These are phyloP conservation scores for Channa maculata DNA, from an alignment of 2,113 vertebrate species.

Conservation along the genomic window DNA sequence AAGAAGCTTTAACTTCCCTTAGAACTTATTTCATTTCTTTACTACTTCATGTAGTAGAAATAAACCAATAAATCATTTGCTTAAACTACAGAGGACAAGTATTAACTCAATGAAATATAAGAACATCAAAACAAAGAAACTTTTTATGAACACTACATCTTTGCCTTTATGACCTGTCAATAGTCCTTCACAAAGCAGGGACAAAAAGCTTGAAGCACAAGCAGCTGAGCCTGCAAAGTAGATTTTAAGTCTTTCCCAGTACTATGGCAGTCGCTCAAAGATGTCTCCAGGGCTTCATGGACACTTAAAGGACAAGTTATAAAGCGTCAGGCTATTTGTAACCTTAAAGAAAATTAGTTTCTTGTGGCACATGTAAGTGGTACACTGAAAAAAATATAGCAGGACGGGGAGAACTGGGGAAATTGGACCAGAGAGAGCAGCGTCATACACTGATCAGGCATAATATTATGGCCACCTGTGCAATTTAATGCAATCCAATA, in stretches of 20 bases:
- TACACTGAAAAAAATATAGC: constrained; percentile 18
- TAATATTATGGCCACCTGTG: too few species aligned
- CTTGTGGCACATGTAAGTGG: constrained; percentile 6
- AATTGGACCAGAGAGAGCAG: too few species aligned
- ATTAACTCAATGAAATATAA: constrained; percentile 38
- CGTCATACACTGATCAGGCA: too few species aligned
- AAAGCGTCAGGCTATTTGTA: constrained; percentile 60
- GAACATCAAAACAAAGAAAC: constrained; percentile 12
- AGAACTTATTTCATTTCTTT: background rate
- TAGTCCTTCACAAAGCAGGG: constrained; percentile 45
- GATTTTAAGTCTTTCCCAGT: constrained; percentile 47
- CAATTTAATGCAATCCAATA: too few species aligned
- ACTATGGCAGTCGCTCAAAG: constrained; percentile 59
- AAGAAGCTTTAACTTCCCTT: background rate
- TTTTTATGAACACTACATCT: constrained; percentile 10
- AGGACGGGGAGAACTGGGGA: background rate
- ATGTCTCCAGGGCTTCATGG: constrained; percentile 60
- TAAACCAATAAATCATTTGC: background rate
- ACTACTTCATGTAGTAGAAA: background rate
- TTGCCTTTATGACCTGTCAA: constrained; percentile 50
- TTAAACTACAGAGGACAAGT: constrained; percentile 1
- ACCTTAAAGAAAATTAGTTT: constrained; percentile 57
- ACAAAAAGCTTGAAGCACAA: constrained; percentile 60
- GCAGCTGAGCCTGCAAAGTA: constrained; percentile 63
- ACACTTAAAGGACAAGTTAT: constrained; percentile 64